These are phyloP conservation scores for Caenorhabditis zanzibari DNA, from an alignment of 2,888 invertebrate species.

Conservation along the genomic window DNA sequence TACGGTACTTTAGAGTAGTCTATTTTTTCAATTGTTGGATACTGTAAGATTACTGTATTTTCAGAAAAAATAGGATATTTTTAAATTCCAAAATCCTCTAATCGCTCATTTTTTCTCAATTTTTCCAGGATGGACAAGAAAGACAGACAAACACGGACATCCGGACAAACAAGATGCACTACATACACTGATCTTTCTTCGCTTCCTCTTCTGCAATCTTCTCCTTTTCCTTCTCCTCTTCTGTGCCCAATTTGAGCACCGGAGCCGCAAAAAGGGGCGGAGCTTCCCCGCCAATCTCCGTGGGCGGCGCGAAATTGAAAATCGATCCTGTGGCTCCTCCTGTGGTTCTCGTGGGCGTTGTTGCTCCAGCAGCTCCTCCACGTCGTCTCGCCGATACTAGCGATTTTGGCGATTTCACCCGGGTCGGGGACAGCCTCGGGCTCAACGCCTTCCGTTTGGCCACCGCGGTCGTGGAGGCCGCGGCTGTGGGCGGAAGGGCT, in stretches of 20 bases:
- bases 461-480: not conserved
- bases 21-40: no score
- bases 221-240: not conserved
- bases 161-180: conserved; percentile 4
- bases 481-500: conserved; percentile 46
- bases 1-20: no score
- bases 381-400: not conserved
- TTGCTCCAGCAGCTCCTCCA: not conserved
- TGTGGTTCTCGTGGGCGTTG: not conserved
- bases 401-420: conserved; percentile 7
- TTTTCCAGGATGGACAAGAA: no score
- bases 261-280: no score
- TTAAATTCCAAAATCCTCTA: no score
- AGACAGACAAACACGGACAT: not conserved
- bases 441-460: conserved; percentile 17
- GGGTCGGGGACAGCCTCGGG: conserved; percentile 23
- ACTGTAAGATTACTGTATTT: no score
- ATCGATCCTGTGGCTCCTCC: not conserved
- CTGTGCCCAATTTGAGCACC: not conserved
- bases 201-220: not conserved
- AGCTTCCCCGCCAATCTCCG: not conserved
- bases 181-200: conserved; percentile 51
- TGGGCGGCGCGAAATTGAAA: conserved; percentile 38
- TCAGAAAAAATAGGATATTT: no score
- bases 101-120: no score